Evolutionary conservation across 2,888 invertebrate species (phyloP).

Genomic region (Drosophila anomelani): DNA sequence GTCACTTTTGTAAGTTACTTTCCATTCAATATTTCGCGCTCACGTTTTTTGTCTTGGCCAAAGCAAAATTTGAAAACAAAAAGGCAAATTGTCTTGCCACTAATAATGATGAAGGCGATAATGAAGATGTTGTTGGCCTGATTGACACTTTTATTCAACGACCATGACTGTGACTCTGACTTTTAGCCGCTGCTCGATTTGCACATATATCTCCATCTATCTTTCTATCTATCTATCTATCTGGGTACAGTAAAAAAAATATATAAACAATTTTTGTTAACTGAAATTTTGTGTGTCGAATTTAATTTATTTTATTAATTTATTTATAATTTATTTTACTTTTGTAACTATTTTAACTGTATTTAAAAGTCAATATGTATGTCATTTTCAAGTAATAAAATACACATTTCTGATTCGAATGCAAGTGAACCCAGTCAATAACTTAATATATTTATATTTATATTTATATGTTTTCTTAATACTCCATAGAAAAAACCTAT

Average conservation of each 20-base stretch:
- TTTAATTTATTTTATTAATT: too few relatives aligned
- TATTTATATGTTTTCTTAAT: background rate
- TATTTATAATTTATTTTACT: background rate
- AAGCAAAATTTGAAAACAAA: slow-evolving; percentile 47
- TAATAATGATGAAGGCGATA: slow-evolving; percentile 44
- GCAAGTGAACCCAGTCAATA: too few relatives aligned
- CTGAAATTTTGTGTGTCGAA: background rate
- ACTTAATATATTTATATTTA: background rate
- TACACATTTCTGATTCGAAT: too few relatives aligned
- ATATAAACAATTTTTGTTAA: background rate
- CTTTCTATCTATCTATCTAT: slow-evolving; percentile 15
- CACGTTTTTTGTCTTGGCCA: slow-evolving; percentile 20
- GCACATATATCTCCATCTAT: slow-evolving; percentile 23
- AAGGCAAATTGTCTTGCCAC: slow-evolving; percentile 54
- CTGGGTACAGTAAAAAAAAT: slow-evolving; percentile 1
- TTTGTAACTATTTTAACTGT: too few relatives aligned
- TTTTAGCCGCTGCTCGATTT: slow-evolving; percentile 35
- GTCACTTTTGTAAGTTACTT: slow-evolving; percentile 46
- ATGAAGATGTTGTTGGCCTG: slow-evolving; percentile 52
- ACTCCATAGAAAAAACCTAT: background rate
- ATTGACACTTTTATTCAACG: slow-evolving; percentile 82
- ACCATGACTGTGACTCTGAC: slow-evolving; percentile 80
- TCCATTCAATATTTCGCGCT: slow-evolving; percentile 30
- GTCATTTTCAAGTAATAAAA: too few relatives aligned
- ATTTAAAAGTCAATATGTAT: too few relatives aligned